A percentile compares a stretch with the other conserved stretches of the same genome.
Evolutionary conservation across 2,113 vertebrate genomes (phyloP).

Genomic region (Semicossyphus pulcher): DNA sequence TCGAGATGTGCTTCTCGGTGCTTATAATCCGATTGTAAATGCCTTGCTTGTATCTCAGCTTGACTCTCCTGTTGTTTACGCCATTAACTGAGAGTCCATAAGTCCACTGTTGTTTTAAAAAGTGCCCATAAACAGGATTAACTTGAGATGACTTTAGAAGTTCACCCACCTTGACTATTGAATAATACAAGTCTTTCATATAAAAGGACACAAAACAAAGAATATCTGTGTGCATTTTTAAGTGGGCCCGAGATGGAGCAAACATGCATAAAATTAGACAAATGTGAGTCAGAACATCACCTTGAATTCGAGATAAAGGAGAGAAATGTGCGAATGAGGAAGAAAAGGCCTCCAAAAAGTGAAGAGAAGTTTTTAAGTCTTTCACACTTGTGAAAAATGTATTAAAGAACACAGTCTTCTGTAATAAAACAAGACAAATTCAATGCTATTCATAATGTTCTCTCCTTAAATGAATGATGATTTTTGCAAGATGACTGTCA

Average conservation of each 20-base stretch:
- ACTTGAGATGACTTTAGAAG: background rate
- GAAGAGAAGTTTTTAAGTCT: too few relatives aligned
- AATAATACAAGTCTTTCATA: background rate
- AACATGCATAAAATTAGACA: background rate
- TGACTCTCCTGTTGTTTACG: constrained; percentile 34
- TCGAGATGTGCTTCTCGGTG: constrained; percentile 27
- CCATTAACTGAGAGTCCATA: constrained; percentile 6
- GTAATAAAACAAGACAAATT: background rate
- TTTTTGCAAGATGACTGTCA: too few relatives aligned
- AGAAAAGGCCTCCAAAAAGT: too few relatives aligned
- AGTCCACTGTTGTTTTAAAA: constrained; percentile 35
- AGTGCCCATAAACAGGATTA: background rate
- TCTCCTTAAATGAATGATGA: too few relatives aligned
- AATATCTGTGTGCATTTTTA: background rate
- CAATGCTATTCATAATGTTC: background rate
- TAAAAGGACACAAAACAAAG: background rate
- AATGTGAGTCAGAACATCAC: background rate
- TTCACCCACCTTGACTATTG: background rate
- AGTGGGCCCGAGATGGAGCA: background rate
- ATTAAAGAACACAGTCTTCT: background rate
- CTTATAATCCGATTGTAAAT: constrained; percentile 46
- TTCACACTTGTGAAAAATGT: background rate
- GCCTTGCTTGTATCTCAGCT: constrained; percentile 22
- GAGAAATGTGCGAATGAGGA: too few relatives aligned
- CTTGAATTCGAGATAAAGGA: background rate